These are phyloP conservation scores for Microcebus griseorufus DNA, from an alignment of 2,113 vertebrate genomes.

Conservation along the genomic window DNA sequence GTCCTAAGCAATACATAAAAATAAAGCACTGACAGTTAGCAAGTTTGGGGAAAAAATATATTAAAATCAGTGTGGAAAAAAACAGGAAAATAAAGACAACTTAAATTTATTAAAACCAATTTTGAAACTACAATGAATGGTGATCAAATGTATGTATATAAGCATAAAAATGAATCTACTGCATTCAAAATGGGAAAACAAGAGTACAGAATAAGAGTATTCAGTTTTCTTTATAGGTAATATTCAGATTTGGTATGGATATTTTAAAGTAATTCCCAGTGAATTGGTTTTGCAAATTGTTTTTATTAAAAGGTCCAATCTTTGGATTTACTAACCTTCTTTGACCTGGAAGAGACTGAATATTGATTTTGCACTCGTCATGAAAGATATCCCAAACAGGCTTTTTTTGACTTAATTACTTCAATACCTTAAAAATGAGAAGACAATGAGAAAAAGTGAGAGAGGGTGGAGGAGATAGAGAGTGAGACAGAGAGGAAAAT, in stretches of 20 bases:
- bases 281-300: not conserved
- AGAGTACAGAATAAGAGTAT: not conserved
- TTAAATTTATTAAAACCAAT: not conserved
- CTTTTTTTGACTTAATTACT: not conserved
- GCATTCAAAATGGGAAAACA: not conserved
- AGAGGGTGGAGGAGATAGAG: too few species aligned
- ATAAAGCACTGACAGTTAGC: not conserved
- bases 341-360: not conserved
- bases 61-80: not conserved
- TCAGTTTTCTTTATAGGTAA: not conserved
- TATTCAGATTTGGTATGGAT: not conserved
- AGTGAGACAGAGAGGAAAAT: accelerated
- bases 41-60: not conserved
- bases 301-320: not conserved
- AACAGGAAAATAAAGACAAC: not conserved
- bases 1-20: not conserved
- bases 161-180: not conserved
- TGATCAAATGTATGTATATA: not conserved
- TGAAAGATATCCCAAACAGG: not conserved
- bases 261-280: not conserved
- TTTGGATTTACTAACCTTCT: not conserved
- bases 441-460: not conserved
- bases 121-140: not conserved
- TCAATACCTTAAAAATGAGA: not conserved
- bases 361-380: not conserved